Percentiles rank a stretch among this genome's conserved stretches.
Evolutionary conservation across 1,140 invertebrate species (phyloP).

Genomic region (Drosophila ambigua): DNA sequence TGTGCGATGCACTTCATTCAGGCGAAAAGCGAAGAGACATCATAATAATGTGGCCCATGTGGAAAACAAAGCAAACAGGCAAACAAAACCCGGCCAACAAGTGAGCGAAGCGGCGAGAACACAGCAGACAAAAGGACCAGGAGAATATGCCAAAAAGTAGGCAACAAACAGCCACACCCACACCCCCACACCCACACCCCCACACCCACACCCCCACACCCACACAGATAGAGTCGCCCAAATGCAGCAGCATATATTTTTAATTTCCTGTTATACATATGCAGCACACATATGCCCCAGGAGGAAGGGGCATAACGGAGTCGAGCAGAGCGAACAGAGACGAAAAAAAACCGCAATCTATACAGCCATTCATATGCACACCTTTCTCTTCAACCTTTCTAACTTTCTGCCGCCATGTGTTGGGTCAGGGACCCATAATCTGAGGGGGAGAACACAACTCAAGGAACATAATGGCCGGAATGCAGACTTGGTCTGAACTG

Average conservation of each 20-base stretch:
- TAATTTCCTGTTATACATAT: slow-evolving; percentile 60
- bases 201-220: slow-evolving; percentile 6
- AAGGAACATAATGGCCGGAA: slow-evolving; percentile 16
- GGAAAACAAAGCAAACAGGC: slow-evolving; percentile 63
- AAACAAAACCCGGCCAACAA: slow-evolving; percentile 57
- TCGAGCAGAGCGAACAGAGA: background rate
- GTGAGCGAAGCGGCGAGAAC: slow-evolving; percentile 17
- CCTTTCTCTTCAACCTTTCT: too few species aligned
- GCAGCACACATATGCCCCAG: slow-evolving; percentile 5
- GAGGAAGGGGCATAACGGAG: too few species aligned
- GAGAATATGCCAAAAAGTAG: slow-evolving; percentile 43
- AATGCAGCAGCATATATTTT: slow-evolving; percentile 49
- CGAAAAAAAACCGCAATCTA: slow-evolving; percentile 17
- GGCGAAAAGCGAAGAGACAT: slow-evolving; percentile 58
- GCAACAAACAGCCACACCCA: slow-evolving; percentile 29
- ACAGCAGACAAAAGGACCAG: slow-evolving; percentile 36
- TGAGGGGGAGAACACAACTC: slow-evolving; percentile 2
- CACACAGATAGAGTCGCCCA: slow-evolving; percentile 15
- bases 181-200: slow-evolving; percentile 10
- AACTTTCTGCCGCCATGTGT: background rate
- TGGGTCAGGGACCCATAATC: slow-evolving; percentile 12
- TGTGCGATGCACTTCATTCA: slow-evolving; percentile 60
- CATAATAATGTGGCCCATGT: slow-evolving; percentile 68
- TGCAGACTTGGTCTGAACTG: slow-evolving; percentile 8
- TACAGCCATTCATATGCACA: background rate